Evolutionary conservation across 2,888 invertebrate genomes (phyloP), one percentile per base, ranked within the genome.

Genomic region (Diabrotica balteata): DNA sequence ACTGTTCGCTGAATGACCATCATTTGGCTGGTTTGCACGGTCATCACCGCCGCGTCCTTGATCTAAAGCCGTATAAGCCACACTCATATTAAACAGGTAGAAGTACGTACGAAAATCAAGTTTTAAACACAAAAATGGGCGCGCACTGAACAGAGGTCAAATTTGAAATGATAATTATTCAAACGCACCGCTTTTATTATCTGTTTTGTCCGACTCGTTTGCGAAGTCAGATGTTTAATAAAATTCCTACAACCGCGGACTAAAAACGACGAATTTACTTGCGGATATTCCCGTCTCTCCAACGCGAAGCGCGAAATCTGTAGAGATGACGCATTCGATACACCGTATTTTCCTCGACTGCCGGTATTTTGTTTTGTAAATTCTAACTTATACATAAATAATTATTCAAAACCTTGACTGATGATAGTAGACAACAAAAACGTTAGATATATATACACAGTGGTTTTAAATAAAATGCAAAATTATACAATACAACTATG

Each of bases 21-120:
- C 47, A 50, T 54, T 67, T 49, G 55, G 49, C 45, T 61, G 52
- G 4, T 52, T 53, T 32, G 47, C 51, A 32, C 17, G 17, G 10
- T 11, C n/a, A 17, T 17, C 50, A 43, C 50, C 45, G 17, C 59
- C 63, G 59, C 55, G 55, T 54, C 58, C 66, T 60, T 62, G 66
- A 66, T 61, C 66, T 17, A 71, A 54, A 46, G 59, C 63, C n/a
- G 62, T 59, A 62, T 68, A 71, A 8, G 66, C 51, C 43, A 50
- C 68, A 55, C 62, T 68, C 70, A 71, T 71, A 49, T 58, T 67
- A 10, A 46, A 32, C 22, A 46, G 54, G 42, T 54, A 54, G 9
- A 46, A 43, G 7, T 10, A 43, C 17, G 43, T 43, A 43, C 10
- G 45, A 57, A 57, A 17, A 22, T 45, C 43, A 45, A 57, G 17